Evolutionary conservation across 2,113 vertebrate species (phyloP), one percentile per base, ranked within the genome.

Genomic region (Odocoileus virginianus): DNA sequence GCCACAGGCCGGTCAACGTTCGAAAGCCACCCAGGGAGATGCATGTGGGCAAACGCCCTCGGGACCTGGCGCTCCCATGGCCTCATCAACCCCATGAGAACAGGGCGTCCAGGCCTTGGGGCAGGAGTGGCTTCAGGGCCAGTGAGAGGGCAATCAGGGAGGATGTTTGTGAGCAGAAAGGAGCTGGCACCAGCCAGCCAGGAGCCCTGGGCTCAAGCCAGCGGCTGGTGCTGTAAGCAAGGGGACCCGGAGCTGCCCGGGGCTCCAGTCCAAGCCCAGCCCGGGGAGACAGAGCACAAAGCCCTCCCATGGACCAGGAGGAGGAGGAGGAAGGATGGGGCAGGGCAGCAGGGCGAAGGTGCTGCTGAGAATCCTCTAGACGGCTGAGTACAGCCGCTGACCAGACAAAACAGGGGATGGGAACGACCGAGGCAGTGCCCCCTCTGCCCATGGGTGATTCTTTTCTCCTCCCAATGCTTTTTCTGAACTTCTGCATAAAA

Each of bases 361-460:
- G 47, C 50, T 40, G 19, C 57, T 6, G 27, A 36, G 71, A 61
- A 13, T 27, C 27, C 19, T 21, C 45, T 2, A 0, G 90, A 25
- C 4, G 1, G 15, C 33, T 6, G 33, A 40, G 25, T 28, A 7
- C 6, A 27, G 10, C 25, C n/a, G 7, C 0, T 4, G 5, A 10
- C 1, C 5, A 30, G 4, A 3, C 2, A 33, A 36, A 21, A 50
- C 71, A 2, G 60, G 15, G 47, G 43, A 8, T 50, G 17, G 9
- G 14, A 6, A 23, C 5, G 0, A 4, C 6, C 0, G 2, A 14
- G 74, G 52, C 0, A 1, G 11, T 11, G 7, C 12, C 9, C 25
- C 27, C 33, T 82, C 30, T 30, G 43, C 28, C 54, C 0, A 2
- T 1, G 23, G 11, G 27, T 27, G 8, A 21, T 45, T 21, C 25